Conservation (phyloP, 1,140 invertebrate species). For the Zaprionus lachaisei region DNA sequence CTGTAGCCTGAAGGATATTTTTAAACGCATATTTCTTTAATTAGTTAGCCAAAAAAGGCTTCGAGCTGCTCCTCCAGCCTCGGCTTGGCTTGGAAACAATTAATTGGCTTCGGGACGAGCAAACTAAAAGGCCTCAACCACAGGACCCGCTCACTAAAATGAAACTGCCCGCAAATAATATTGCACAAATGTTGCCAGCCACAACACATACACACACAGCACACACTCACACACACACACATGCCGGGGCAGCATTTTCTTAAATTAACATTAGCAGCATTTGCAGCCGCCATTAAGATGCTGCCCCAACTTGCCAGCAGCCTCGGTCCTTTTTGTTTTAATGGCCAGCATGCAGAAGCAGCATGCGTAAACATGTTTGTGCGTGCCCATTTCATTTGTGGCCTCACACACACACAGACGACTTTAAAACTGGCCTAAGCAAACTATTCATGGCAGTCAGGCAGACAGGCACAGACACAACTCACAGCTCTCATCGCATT, state of each 20-base stretch:
- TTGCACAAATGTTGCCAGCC: conserved; percentile 73
- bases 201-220: conserved; percentile 20
- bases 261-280: conserved; percentile 82
- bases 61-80: conserved; percentile 4
- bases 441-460: conserved; percentile 43
- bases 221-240: conserved; percentile 7
- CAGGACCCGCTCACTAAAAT: conserved; percentile 37
- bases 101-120: conserved; percentile 42
- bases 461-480: too few species aligned
- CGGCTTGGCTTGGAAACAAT: conserved; percentile 16
- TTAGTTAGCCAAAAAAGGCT: conserved; percentile 52
- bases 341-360: conserved; percentile 28
- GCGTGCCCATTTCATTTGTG: conserved; percentile 52
- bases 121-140: conserved; percentile 39
- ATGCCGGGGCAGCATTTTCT: conserved; percentile 63
- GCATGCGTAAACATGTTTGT: conserved; percentile 37
- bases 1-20: conserved; percentile 61
- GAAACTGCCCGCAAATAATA: conserved; percentile 73
- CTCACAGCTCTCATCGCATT: conserved; percentile 2
- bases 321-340: conserved; percentile 41
- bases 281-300: conserved; percentile 72
- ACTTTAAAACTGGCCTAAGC: conserved; percentile 48
- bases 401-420: conserved; percentile 46
- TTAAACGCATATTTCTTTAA: conserved; percentile 76
- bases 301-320: conserved; percentile 28